phyloP scores from a whole-genome alignment of 1,140 invertebrate genomes.

The Hycleus phaleratus region DNA sequence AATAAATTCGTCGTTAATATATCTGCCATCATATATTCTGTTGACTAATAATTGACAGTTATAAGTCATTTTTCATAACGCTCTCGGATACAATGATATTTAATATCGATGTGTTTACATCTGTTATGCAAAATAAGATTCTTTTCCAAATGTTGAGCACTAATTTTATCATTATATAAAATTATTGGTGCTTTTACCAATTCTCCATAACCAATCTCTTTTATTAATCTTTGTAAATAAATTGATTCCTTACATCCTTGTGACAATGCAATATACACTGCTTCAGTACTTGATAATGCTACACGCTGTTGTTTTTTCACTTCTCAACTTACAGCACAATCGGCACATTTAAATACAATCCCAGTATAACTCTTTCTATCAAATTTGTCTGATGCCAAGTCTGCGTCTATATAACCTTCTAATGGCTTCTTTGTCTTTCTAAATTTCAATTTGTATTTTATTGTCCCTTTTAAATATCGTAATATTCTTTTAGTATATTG shows the following conservation, averaged over 20 bases:
- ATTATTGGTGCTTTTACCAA: not conserved
- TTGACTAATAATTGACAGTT: conserved; percentile 6
- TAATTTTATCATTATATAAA: conserved; percentile 26
- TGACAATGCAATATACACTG: conserved; percentile 39
- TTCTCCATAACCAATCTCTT: conserved; percentile 14
- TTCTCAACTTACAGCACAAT: conserved; percentile 31
- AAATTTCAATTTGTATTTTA: not conserved
- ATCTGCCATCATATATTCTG: conserved; percentile 12
- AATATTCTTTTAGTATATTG: not conserved
- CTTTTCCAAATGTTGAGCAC: conserved; percentile 21
- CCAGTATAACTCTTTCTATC: conserved; percentile 37
- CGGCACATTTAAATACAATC: conserved; percentile 31
- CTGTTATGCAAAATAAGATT: conserved; percentile 24
- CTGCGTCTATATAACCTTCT: not conserved
- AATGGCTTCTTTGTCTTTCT: not conserved
- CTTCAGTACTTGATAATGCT: conserved; percentile 37
- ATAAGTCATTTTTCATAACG: conserved; percentile 4
- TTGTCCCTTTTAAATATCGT: not conserved
- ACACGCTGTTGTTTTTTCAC: conserved; percentile 36
- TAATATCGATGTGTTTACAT: conserved; percentile 35
- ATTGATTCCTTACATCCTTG: conserved; percentile 28
- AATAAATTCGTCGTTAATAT: conserved; percentile 8
- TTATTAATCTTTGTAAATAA: conserved; percentile 19
- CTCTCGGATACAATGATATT: conserved; percentile 34
- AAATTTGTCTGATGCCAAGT: conserved; percentile 32